phyloP scores from a whole-genome alignment of 2,797 vertebrate genomes.

The Diceros bicornis region DNA sequence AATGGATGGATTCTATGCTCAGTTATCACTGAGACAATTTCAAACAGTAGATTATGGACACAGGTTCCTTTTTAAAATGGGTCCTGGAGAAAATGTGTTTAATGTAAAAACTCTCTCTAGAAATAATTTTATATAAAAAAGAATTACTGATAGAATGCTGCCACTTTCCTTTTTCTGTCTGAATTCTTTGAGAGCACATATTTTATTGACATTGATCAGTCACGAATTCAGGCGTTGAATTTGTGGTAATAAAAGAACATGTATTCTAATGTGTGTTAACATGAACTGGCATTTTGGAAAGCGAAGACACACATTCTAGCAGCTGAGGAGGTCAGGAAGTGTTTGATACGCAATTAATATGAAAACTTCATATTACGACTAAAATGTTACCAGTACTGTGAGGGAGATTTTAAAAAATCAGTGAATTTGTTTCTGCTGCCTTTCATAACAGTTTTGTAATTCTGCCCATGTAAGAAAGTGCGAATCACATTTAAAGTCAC shows the following conservation, averaged over 20 bases:
- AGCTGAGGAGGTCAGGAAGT: background rate
- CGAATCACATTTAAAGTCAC: background rate
- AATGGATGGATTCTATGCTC: background rate
- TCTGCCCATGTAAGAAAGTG: slow-evolving; percentile 27
- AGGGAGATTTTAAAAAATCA: background rate
- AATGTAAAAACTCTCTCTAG: background rate
- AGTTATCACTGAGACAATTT: background rate
- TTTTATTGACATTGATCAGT: background rate
- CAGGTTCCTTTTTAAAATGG: background rate
- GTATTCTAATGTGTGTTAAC: background rate
- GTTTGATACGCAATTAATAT: background rate
- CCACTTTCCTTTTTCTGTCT: background rate
- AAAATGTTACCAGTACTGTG: background rate
- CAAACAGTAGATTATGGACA: background rate
- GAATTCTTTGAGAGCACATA: background rate
- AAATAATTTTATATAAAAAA: background rate
- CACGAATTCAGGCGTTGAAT: background rate
- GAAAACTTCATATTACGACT: background rate
- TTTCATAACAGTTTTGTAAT: background rate
- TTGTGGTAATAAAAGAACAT: slow-evolving; percentile 2
- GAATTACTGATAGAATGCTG: background rate
- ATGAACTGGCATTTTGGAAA: slow-evolving; percentile 10
- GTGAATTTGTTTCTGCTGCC: background rate
- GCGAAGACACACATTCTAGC: slow-evolving; percentile 24
- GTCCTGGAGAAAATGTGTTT: background rate